These are phyloP conservation scores for Papilio gigon DNA, from an alignment of 2,888 invertebrate species.

Conservation along the genomic window DNA sequence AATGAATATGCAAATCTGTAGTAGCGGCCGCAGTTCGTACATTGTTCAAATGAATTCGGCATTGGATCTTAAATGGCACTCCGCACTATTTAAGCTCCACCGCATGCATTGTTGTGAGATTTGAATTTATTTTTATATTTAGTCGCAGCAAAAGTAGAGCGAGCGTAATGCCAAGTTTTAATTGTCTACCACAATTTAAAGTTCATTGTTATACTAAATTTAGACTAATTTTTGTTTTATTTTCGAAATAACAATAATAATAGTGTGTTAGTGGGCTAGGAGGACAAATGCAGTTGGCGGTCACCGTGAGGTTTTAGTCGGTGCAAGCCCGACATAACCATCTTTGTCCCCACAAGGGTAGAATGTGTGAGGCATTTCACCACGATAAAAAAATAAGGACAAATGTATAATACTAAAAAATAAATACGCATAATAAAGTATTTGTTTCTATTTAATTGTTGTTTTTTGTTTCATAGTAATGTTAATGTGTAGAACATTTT, in stretches of 20 bases:
- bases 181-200: constrained; percentile 24
- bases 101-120: constrained; percentile 12
- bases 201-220: constrained; percentile 35
- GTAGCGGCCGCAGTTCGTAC: constrained; percentile 9
- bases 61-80: constrained; percentile 33
- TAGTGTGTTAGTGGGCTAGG: neutral
- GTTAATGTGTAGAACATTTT: too few relatives aligned
- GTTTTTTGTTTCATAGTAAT: too few relatives aligned
- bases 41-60: constrained; percentile 30
- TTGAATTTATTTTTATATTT: constrained; percentile 38
- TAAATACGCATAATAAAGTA: too few relatives aligned
- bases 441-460: too few relatives aligned
- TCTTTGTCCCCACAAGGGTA: too few relatives aligned
- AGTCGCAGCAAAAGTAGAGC: constrained; percentile 32
- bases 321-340: too few relatives aligned
- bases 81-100: constrained; percentile 13
- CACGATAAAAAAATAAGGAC: too few relatives aligned
- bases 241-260: neutral
- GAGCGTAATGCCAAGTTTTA: constrained; percentile 28
- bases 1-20: constrained; percentile 27
- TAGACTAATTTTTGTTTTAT: neutral
- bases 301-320: too few relatives aligned
- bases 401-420: too few relatives aligned
- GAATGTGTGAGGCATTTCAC: too few relatives aligned
- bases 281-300: too few relatives aligned